Percentiles rank a stretch among this genome's conserved stretches.
Evolutionary conservation across 2,888 invertebrate genomes (phyloP).

Genomic region (Gymnoscelis rufifasciata): DNA sequence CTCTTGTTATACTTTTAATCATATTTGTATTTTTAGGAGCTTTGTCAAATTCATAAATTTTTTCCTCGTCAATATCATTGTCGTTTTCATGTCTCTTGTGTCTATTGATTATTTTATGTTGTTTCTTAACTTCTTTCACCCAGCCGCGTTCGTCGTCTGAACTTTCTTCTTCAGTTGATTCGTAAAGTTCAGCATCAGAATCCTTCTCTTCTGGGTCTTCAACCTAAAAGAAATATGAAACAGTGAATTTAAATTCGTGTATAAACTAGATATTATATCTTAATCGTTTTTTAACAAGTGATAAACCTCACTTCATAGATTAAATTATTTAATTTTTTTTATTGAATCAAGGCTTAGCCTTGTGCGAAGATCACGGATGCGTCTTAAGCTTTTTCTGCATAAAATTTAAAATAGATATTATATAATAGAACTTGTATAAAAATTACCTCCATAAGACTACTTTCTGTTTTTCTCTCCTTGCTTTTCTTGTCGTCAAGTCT

Average conservation of each 20-base stretch:
- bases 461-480: slow-evolving; percentile 74
- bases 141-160: slow-evolving; percentile 91
- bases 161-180: slow-evolving; percentile 66
- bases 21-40: slow-evolving; percentile 75
- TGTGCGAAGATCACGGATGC: no score
- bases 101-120: slow-evolving; percentile 81
- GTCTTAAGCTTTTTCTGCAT: no score
- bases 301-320: no score
- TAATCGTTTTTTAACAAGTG: not conserved
- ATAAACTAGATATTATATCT: no score
- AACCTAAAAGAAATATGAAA: slow-evolving; percentile 38
- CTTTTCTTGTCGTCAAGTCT: slow-evolving; percentile 88
- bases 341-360: no score
- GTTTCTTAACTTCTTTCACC: slow-evolving; percentile 88
- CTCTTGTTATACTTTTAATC: slow-evolving; percentile 68
- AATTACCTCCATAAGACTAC: slow-evolving; percentile 60
- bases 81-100: slow-evolving; percentile 52
- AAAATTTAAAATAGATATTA: no score
- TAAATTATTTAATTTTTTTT: no score
- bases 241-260: no score
- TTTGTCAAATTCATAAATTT: slow-evolving; percentile 50
- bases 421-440: no score
- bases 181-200: slow-evolving; percentile 75
- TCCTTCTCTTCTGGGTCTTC: slow-evolving; percentile 62
- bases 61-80: slow-evolving; percentile 39